Base-by-base conservation (phyloP, 2,113 vertebrate genomes). In the Xiphias gladius region DNA sequence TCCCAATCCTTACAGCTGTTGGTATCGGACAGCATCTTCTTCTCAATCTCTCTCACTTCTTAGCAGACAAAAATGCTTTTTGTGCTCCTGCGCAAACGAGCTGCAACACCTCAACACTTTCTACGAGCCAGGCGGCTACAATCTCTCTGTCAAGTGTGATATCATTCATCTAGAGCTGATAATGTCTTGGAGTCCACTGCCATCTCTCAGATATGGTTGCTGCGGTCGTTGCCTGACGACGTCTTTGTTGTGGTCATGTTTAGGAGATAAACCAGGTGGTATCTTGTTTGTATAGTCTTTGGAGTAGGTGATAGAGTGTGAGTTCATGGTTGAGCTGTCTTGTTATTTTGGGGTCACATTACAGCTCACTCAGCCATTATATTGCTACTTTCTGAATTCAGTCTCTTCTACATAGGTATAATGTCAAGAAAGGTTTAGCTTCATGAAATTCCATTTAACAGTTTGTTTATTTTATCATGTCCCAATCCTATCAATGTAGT, bases 261-360 rank as follows among this genome's bases (percentile, higher is more conserved):
- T 82, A 39, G 65, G 35, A 90, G 91, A 91, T 89, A 89, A 87
- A 74, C 66, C 82, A 76, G 84, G 75, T 74, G 69, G 32, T 89
- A 83, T 88, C 85, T 83, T 91, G 92, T 91, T 93, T 94, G 92
- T 87, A 43, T 83, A 66, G 66, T 90, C 87, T 93, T 76, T 76
- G 79, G 70, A 50, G 73, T 55, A 79, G 82, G 82, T 91, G 91
- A 88, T 87, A 77, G 82, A 84, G 74, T 62, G 86, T 80, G 88
- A 90, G 77, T 86, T 90, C 71, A 86, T 79, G 87, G 80, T 59
- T 63, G 73, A 76, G 63, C 67, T 76, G 70, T 73, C 52, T 68
- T 87, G 83, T 85, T 86, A 91, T 85, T 93, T 88, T 10, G 55
- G 79, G 66, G 69, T 92, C 83, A 79, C 62, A 22, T 92, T 94